These are phyloP conservation scores for Aphis craccivora DNA, from an alignment of 1,140 invertebrate genomes.

Conservation along the genomic window DNA sequence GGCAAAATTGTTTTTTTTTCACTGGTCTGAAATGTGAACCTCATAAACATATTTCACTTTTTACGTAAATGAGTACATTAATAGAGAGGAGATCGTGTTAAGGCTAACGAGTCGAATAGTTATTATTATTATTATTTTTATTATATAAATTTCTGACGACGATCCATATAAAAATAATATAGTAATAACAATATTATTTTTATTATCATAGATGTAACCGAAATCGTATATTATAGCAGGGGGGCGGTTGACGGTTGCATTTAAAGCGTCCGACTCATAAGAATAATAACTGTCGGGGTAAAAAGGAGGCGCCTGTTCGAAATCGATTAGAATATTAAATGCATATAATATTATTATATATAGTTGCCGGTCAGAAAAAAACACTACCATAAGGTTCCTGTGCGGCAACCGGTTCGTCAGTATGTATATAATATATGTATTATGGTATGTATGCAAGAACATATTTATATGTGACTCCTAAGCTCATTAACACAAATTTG, in stretches of 20 bases:
- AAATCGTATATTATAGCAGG: neutral
- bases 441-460: neutral
- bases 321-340: conserved; percentile 51
- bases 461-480: conserved; percentile 37
- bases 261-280: neutral
- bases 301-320: conserved; percentile 46
- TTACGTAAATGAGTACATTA: neutral
- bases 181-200: neutral
- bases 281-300: conserved; percentile 33
- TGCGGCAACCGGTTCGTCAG: conserved; percentile 34
- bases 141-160: neutral
- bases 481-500: conserved; percentile 34
- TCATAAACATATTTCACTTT: neutral
- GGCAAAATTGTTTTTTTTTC: neutral
- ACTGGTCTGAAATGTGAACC: neutral
- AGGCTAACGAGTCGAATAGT: neutral
- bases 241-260: conserved; percentile 8
- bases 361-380: neutral
- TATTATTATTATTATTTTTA: neutral
- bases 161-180: conserved; percentile 8
- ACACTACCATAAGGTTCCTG: neutral
- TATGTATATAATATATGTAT: neutral
- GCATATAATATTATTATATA: neutral
- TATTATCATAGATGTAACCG: neutral
- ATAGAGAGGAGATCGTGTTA: neutral